Evolutionary conservation across 2,113 vertebrate genomes (phyloP).

Genomic region (Blennius ocellaris): DNA sequence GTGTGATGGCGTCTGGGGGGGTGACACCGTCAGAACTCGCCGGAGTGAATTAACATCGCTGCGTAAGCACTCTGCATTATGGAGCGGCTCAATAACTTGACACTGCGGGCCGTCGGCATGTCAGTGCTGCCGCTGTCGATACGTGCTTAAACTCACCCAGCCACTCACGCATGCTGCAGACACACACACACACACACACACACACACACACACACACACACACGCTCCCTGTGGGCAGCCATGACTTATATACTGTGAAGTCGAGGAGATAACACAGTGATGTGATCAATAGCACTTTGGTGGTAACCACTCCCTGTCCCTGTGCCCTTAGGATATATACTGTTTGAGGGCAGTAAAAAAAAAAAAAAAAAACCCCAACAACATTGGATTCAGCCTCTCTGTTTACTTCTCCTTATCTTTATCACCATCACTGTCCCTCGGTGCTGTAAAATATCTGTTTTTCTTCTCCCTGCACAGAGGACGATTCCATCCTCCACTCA

Average conservation of each 20-base stretch:
- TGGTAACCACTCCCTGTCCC: conserved; percentile 46
- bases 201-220: conserved; percentile 9
- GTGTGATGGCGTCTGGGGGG: neutral
- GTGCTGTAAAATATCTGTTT: conserved; percentile 45
- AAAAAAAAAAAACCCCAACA: neutral
- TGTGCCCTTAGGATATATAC: conserved; percentile 54
- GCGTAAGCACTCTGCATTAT: conserved; percentile 69
- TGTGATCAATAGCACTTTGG: conserved; percentile 75
- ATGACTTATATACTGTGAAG: conserved; percentile 63
- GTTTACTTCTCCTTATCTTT: conserved; percentile 52
- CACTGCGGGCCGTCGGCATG: conserved; percentile 59
- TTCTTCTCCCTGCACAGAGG: conserved; percentile 25
- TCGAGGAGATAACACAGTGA: conserved; percentile 60
- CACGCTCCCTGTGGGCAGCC: conserved; percentile 38
- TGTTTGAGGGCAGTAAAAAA: conserved; percentile 63
- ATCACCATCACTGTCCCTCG: conserved; percentile 39
- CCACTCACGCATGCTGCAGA: neutral
- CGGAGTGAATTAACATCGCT: conserved; percentile 61
- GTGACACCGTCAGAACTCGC: conserved; percentile 38
- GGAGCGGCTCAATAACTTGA: conserved; percentile 58
- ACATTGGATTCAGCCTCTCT: conserved; percentile 47
- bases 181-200: neutral
- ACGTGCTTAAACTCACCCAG: conserved; percentile 6
- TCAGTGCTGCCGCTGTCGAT: conserved; percentile 47
- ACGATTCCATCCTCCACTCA: conserved; percentile 11